phyloP scores from a whole-genome alignment of 2,113 vertebrate genomes.

The Oryzias melastigma region DNA sequence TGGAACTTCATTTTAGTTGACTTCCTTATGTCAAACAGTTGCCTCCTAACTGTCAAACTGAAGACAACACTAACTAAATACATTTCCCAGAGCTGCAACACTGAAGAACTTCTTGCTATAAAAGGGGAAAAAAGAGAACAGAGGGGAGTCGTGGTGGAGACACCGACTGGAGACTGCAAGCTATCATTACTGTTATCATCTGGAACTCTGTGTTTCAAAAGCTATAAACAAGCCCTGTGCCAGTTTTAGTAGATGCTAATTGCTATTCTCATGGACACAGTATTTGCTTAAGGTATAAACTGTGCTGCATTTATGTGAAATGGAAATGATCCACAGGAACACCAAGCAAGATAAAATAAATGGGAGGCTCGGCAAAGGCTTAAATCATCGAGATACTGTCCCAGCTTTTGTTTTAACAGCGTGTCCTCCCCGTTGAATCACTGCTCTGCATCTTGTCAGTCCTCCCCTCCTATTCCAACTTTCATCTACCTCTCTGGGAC shows the following conservation, averaged over 20 bases:
- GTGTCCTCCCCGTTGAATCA: constrained; percentile 24
- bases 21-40: constrained; percentile 75
- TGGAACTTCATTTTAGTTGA: constrained; percentile 68
- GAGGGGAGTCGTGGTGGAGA: constrained; percentile 29
- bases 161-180: constrained; percentile 50
- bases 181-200: constrained; percentile 62
- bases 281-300: constrained; percentile 52
- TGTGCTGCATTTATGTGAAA: constrained; percentile 22
- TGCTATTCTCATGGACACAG: constrained; percentile 42
- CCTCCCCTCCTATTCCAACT: constrained; percentile 3
- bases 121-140: constrained; percentile 67
- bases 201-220: constrained; percentile 35
- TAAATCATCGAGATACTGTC: constrained; percentile 10
- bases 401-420: not conserved
- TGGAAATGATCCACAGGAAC: constrained; percentile 37
- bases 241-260: constrained; percentile 53
- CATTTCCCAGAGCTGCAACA: constrained; percentile 67
- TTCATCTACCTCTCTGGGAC: constrained; percentile 4
- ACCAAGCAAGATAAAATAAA: constrained; percentile 18
- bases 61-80: constrained; percentile 59
- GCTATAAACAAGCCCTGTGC: constrained; percentile 28
- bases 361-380: constrained; percentile 2
- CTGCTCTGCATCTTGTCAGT: constrained; percentile 18
- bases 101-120: constrained; percentile 65
- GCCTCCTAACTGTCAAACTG: constrained; percentile 65